Conservation (phyloP, 1,140 invertebrate species). For the Spodoptera litura region DNA sequence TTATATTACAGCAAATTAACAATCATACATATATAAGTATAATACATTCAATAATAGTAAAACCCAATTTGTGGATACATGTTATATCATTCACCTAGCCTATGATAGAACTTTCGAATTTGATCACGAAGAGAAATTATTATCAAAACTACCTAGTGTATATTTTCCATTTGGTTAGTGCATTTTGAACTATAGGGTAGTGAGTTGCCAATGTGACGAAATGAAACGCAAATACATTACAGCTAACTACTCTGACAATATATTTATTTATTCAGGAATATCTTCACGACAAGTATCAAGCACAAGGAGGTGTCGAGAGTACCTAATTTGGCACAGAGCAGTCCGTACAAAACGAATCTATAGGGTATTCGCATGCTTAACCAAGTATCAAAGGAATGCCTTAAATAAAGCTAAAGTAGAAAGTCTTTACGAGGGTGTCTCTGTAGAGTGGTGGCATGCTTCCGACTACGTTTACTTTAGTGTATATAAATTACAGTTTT, state of each 20-base stretch:
- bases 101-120: constrained; percentile 85
- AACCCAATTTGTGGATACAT: constrained; percentile 69
- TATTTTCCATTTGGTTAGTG: constrained; percentile 78
- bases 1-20: constrained; percentile 68
- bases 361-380: constrained; percentile 27
- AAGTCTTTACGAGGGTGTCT: constrained; percentile 36
- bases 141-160: constrained; percentile 84
- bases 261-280: constrained; percentile 74
- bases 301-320: constrained; percentile 65
- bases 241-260: constrained; percentile 79
- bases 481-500: constrained; percentile 9
- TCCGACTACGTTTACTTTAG: constrained; percentile 5
- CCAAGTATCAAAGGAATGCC: constrained; percentile 29
- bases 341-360: constrained; percentile 45
- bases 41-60: constrained; percentile 58
- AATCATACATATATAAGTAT: constrained; percentile 52
- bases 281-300: constrained; percentile 75
- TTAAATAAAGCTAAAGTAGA: constrained; percentile 38
- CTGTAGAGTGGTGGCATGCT: constrained; percentile 4
- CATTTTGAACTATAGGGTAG: constrained; percentile 82
- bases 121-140: constrained; percentile 85
- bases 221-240: constrained; percentile 80
- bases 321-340: constrained; percentile 79
- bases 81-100: constrained; percentile 82
- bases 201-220: constrained; percentile 77